phyloP scores from a whole-genome alignment of 2,888 invertebrate species.

The Magallana nippona region DNA sequence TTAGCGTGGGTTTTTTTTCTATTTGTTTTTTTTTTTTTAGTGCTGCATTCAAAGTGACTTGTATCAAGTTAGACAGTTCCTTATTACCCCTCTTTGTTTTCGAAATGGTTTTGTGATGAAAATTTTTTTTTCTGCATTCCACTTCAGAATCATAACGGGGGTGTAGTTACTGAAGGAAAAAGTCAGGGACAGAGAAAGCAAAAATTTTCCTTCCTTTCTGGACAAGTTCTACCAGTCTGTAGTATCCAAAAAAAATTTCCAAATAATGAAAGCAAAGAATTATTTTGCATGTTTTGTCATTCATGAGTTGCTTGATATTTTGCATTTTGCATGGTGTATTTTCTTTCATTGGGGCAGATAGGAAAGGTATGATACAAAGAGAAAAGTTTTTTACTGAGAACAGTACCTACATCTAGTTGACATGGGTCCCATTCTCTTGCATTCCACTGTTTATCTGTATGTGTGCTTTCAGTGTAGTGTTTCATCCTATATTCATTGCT shows the following conservation, averaged over 20 bases:
- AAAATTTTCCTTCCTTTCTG: neutral
- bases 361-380: neutral
- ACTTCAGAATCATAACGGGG: neutral
- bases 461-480: conserved; percentile 21
- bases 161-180: conserved; percentile 6
- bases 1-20: neutral
- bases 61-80: neutral
- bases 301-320: too few relatives aligned
- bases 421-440: conserved; percentile 28
- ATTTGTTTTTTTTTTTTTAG: neutral
- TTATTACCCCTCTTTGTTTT: neutral
- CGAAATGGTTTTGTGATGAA: conserved; percentile 11
- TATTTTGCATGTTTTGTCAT: too few relatives aligned
- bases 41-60: conserved; percentile 9
- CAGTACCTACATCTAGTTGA: conserved; percentile 18
- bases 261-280: too few relatives aligned
- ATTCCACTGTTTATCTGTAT: conserved; percentile 19
- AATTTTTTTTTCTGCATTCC: conserved; percentile 19
- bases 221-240: neutral
- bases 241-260: too few relatives aligned
- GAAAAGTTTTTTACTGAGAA: neutral
- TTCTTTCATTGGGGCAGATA: neutral
- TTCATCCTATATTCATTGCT: neutral
- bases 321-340: neutral
- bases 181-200: neutral